Percentiles rank a stretch among this genome's conserved stretches.
Conservation (phyloP, 1,140 invertebrate species). For the Zophobas morio region DNA sequence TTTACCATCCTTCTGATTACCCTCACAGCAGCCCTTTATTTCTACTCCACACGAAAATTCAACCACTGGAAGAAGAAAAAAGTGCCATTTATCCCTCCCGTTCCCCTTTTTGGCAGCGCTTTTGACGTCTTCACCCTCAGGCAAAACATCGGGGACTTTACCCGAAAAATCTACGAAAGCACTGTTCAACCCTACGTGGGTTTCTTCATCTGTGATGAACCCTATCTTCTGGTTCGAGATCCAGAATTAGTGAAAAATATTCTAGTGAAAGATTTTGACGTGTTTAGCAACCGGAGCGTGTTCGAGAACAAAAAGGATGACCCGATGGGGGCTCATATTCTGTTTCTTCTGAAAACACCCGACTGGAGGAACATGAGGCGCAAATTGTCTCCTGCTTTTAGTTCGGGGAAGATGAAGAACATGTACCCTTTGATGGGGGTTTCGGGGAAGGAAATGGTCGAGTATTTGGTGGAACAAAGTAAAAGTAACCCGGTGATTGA, state of each 20-base stretch:
- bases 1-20: too few relatives aligned
- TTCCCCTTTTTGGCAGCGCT: conserved; percentile 63
- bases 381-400: conserved; percentile 59
- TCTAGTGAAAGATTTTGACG: conserved; percentile 70
- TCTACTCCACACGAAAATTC: conserved; percentile 50
- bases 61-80: conserved; percentile 61
- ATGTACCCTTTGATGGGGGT: conserved; percentile 67
- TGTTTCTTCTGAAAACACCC: conserved; percentile 62
- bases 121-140: conserved; percentile 57
- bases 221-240: conserved; percentile 67
- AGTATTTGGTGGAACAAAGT: conserved; percentile 56
- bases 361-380: conserved; percentile 66
- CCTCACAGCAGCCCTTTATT: conserved; percentile 44
- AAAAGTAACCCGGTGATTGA: conserved; percentile 49
- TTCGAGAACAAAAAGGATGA: conserved; percentile 67
- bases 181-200: conserved; percentile 63
- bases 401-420: conserved; percentile 65
- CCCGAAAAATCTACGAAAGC: conserved; percentile 45
- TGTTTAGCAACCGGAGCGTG: conserved; percentile 1
- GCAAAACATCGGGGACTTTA: conserved; percentile 52
- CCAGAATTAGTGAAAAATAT: conserved; percentile 72
- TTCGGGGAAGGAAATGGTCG: conserved; percentile 59
- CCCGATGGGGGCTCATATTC: conserved; percentile 63
- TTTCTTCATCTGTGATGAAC: conserved; percentile 61
- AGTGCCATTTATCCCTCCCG: conserved; percentile 59